Evolutionary conservation across 2,113 vertebrate species (phyloP).

Genomic region (Cinclus mexicanus): DNA sequence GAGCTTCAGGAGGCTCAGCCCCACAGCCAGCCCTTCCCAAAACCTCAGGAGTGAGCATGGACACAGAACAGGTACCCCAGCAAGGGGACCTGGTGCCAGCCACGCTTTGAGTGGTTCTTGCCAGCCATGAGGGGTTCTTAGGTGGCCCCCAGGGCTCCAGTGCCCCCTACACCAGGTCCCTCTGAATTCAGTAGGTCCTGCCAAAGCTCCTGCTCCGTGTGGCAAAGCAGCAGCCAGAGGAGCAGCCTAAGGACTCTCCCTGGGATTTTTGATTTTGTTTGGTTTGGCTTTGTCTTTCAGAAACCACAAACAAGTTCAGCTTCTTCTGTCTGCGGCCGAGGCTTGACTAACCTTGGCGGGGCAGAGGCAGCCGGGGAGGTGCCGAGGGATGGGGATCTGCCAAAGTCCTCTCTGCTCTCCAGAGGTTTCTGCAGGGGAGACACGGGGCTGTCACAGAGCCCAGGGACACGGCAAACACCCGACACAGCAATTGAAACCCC

Average conservation of each 20-base stretch:
- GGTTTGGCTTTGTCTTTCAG: background rate
- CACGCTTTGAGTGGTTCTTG: background rate
- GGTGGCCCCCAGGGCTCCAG: fast-evolving
- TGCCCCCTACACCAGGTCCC: background rate
- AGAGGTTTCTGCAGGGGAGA: background rate
- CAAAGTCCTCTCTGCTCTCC: background rate
- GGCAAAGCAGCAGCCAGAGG: background rate
- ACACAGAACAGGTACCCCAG: background rate
- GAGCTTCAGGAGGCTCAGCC: background rate
- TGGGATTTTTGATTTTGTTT: background rate
- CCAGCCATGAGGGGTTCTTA: fast-evolving
- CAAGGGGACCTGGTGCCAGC: background rate
- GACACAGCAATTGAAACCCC: fast-evolving
- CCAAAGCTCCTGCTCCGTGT: background rate
- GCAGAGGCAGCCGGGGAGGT: background rate
- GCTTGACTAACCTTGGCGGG: background rate
- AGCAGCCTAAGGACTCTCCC: background rate
- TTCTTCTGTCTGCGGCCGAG: background rate
- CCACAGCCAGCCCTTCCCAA: background rate
- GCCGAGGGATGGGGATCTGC: background rate
- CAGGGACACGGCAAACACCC: background rate
- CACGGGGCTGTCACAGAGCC: fast-evolving
- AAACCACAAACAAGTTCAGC: conserved; percentile 11
- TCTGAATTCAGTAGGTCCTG: background rate
- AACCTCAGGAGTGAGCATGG: background rate